A percentile compares a stretch with the other conserved stretches of the same genome.
Evolutionary conservation across 2,888 invertebrate species (phyloP).

Genomic region (Maniola hyperantus): DNA sequence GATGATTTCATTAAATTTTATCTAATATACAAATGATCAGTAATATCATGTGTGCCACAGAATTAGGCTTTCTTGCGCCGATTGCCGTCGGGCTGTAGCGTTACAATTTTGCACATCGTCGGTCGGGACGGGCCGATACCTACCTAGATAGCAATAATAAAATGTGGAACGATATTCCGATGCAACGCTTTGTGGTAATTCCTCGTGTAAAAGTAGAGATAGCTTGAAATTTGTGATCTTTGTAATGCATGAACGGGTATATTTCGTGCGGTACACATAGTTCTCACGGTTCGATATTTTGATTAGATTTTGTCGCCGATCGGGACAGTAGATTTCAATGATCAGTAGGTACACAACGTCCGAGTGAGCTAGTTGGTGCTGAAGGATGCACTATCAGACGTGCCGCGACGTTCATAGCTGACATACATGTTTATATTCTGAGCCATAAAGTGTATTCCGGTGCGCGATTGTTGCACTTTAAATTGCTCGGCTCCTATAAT

Average conservation of each 20-base stretch:
- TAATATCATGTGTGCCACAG: conserved; percentile 46
- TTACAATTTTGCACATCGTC: conserved; percentile 63
- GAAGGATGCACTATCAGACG: conserved; percentile 11
- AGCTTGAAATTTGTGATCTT: conserved; percentile 18
- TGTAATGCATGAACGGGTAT: neutral
- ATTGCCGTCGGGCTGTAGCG: conserved; percentile 40
- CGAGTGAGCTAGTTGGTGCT: conserved; percentile 17
- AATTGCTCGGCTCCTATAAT: neutral
- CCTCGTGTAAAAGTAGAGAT: conserved; percentile 27
- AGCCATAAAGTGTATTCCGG: conserved; percentile 12
- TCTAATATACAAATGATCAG: conserved; percentile 20
- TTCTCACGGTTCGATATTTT: conserved; percentile 39
- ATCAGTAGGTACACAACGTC: conserved; percentile 19
- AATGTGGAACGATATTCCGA: conserved; percentile 58
- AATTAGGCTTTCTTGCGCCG: conserved; percentile 45
- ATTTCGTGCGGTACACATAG: conserved; percentile 21
- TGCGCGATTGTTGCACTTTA: conserved; percentile 23
- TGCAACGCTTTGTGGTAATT: conserved; percentile 55
- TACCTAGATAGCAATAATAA: conserved; percentile 66
- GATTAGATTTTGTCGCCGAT: conserved; percentile 20
- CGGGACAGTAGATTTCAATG: conserved; percentile 26
- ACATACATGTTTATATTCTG: neutral
- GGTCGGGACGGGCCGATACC: conserved; percentile 56
- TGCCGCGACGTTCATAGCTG: neutral
- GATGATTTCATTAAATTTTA: conserved; percentile 28